These are phyloP conservation scores for Amniataba percoides DNA, from an alignment of 2,797 vertebrate genomes.

Conservation along the genomic window DNA sequence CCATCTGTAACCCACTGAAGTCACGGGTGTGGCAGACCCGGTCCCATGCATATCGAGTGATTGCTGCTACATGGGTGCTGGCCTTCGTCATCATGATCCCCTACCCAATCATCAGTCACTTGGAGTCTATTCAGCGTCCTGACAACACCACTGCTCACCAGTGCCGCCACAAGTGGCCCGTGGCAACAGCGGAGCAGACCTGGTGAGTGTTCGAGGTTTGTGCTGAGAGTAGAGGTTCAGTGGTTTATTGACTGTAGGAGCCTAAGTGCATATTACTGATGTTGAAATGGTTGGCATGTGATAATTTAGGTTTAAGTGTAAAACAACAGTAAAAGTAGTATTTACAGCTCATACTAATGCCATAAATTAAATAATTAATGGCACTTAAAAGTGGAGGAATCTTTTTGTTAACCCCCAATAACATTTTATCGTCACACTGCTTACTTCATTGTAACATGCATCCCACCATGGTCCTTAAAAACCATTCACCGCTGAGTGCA, in stretches of 20 bases:
- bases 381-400: background rate
- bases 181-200: slow-evolving; percentile 84
- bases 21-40: slow-evolving; percentile 96
- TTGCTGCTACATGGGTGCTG: slow-evolving; percentile 91
- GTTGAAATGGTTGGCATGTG: too few species aligned
- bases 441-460: background rate
- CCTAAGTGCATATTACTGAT: too few species aligned
- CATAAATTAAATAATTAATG: too few species aligned
- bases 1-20: slow-evolving; percentile 96
- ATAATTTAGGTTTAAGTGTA: too few species aligned
- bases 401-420: background rate
- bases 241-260: too few species aligned
- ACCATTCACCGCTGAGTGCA: background rate
- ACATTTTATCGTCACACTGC: background rate
- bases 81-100: slow-evolving; percentile 94
- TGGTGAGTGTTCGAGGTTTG: slow-evolving; percentile 85
- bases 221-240: too few species aligned
- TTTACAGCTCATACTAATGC: too few species aligned
- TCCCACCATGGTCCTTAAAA: background rate
- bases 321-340: too few species aligned
- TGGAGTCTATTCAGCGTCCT: slow-evolving; percentile 63
- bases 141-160: slow-evolving; percentile 80
- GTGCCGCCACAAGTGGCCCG: slow-evolving; percentile 91
- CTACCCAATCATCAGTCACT: slow-evolving; percentile 91
- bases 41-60: slow-evolving; percentile 95